Evolutionary conservation across 2,113 vertebrate genomes (phyloP).

Genomic region (Phaethornis superciliosus): DNA sequence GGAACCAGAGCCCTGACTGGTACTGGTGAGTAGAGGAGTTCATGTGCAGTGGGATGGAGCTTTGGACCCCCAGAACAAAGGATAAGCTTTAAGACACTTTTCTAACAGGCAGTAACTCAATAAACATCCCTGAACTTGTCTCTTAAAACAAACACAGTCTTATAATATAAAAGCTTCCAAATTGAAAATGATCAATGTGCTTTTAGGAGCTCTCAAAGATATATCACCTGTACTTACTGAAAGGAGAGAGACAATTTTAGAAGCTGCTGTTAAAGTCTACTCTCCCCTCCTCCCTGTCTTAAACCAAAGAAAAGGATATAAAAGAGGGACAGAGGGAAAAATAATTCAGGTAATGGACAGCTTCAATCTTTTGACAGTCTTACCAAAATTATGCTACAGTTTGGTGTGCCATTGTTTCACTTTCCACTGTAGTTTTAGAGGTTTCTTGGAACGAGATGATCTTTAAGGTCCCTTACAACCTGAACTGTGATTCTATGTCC

Average conservation of each 20-base stretch:
- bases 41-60: neutral
- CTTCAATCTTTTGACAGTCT: neutral
- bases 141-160: neutral
- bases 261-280: neutral
- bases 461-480: too few relatives aligned
- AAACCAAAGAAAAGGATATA: neutral
- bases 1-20: neutral
- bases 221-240: neutral
- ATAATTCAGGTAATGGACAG: neutral
- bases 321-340: neutral
- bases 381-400: neutral
- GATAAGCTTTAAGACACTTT: neutral
- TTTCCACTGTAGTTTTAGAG: neutral
- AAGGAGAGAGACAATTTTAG: neutral
- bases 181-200: neutral
- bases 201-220: conserved; percentile 17
- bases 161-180: neutral
- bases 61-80: neutral
- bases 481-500: too few relatives aligned
- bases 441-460: neutral
- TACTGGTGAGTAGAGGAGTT: neutral
- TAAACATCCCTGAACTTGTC: neutral
- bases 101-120: neutral
- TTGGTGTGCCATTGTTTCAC: neutral
- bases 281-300: neutral